These are phyloP conservation scores for Galago senegalensis DNA, from an alignment of 2,797 vertebrate species.

Conservation along the genomic window DNA sequence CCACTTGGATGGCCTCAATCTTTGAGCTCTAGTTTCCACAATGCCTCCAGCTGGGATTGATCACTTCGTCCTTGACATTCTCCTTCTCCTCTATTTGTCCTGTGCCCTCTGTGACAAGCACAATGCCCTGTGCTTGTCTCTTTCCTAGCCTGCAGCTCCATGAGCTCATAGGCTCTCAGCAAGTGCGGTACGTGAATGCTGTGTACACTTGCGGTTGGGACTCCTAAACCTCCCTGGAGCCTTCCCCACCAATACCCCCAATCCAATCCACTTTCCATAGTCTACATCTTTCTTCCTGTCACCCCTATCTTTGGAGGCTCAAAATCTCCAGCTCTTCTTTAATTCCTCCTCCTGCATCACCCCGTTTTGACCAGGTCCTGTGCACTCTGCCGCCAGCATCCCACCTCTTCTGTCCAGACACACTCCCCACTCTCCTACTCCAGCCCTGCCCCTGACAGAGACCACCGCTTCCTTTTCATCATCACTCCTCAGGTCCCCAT, in stretches of 20 bases:
- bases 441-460: neutral
- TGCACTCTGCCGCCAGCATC: neutral
- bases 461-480: neutral
- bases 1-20: neutral
- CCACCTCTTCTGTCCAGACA: neutral
- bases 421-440: neutral
- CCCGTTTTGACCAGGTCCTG: neutral
- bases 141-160: too few relatives aligned
- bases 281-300: neutral
- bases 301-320: neutral
- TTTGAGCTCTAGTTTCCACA: neutral
- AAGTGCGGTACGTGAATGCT: neutral
- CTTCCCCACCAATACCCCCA: neutral
- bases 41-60: neutral
- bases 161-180: neutral
- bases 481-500: neutral
- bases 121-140: neutral
- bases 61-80: neutral
- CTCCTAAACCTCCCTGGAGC: neutral
- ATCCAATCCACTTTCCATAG: neutral
- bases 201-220: neutral
- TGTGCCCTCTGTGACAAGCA: too few relatives aligned
- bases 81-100: neutral
- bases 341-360: neutral
- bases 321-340: neutral